A percentile compares a stretch with the other conserved stretches of the same genome.
phyloP scores from a whole-genome alignment of 2,113 vertebrate genomes.

The Macquaria australasica region DNA sequence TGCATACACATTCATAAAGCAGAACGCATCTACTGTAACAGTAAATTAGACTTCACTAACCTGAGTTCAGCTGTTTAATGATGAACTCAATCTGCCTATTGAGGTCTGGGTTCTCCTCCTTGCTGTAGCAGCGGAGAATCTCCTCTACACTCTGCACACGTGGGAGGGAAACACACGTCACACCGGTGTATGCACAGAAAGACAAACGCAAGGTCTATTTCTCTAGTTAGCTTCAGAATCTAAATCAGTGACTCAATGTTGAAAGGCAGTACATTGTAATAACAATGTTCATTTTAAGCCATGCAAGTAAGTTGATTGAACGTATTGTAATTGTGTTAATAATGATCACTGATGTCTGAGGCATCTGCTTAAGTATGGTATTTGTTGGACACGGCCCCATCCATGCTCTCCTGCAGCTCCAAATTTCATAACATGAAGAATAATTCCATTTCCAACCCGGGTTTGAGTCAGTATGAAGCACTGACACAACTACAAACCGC shows the following conservation, averaged over 20 bases:
- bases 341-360: neutral
- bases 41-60: constrained; percentile 73
- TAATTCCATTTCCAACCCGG: neutral
- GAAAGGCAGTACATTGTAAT: neutral
- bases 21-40: neutral
- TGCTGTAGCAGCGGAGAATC: constrained; percentile 92
- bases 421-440: neutral
- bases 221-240: neutral
- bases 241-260: neutral
- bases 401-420: neutral
- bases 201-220: neutral
- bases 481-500: neutral
- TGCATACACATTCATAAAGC: neutral
- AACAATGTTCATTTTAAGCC: neutral
- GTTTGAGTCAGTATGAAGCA: neutral
- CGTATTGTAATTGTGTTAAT: neutral
- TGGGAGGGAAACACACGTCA: constrained; percentile 23
- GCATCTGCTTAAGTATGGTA: neutral
- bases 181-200: neutral
- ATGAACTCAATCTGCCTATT: constrained; percentile 95
- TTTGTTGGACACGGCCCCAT: neutral
- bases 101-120: constrained; percentile 91
- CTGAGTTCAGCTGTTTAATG: constrained; percentile 94
- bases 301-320: neutral
- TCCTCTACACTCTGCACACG: constrained; percentile 93